Conservation (phyloP, 1,140 invertebrate species). For the Drosophila kurseongensis region DNA sequence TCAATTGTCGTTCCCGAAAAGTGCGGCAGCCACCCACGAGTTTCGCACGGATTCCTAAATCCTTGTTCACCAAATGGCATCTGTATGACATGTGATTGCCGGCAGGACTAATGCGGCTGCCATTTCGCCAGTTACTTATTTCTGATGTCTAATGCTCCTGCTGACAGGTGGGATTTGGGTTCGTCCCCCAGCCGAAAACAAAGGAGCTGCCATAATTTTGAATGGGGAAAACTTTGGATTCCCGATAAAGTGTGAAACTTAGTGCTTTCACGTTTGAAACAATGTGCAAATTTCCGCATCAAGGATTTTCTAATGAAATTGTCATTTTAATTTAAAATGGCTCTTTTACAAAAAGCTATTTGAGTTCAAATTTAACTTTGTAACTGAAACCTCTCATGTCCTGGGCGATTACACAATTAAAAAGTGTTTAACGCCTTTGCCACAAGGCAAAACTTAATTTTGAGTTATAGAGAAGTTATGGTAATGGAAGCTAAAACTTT, state of each 20-base stretch:
- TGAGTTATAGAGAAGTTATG: not conserved
- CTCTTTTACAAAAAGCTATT: not conserved
- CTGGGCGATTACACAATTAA: not conserved
- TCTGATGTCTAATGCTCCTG: constrained; percentile 28
- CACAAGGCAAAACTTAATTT: not conserved
- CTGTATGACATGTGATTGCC: constrained; percentile 68
- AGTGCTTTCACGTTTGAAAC: not conserved
- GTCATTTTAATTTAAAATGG: not conserved
- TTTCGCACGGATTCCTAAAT: constrained; percentile 42
- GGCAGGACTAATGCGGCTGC: constrained; percentile 53
- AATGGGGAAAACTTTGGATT: constrained; percentile 5
- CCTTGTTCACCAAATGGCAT: constrained; percentile 53
- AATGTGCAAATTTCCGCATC: not conserved
- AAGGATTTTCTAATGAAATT: constrained; percentile 7
- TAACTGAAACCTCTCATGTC: not conserved
- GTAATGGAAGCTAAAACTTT: constrained; percentile 11
- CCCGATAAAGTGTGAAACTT: not conserved
- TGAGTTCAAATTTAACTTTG: not conserved
- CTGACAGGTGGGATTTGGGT: constrained; percentile 38
- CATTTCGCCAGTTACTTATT: constrained; percentile 48
- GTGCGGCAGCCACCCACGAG: constrained; percentile 10
- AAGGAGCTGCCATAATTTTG: constrained; percentile 1
- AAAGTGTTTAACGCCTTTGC: not conserved
- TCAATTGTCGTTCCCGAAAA: constrained; percentile 6
- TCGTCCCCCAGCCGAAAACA: constrained; percentile 13